Base-by-base conservation (phyloP, 2,113 vertebrate species). In the Natator depressus region DNA sequence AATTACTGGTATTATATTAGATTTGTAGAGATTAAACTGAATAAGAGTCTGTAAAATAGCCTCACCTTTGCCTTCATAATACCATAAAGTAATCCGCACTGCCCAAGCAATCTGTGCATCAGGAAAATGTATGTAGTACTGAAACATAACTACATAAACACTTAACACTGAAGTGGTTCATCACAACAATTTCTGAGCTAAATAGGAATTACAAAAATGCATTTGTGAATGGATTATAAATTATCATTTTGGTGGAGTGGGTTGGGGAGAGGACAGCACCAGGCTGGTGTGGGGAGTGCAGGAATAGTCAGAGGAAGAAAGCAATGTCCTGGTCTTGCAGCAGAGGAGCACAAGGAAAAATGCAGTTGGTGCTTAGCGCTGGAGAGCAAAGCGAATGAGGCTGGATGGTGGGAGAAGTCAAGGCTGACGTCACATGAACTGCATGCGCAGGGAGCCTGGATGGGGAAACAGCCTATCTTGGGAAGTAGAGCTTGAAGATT, bases 1-100 rank as follows among this genome's bases (percentile, higher is more conserved):
- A 87, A 82, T 54, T 54, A 85, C 1, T 0, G 12, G 38, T 38
- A 75, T 50, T 49, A 22, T 49, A 22, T 22, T 2, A 89, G 47
- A 3, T 87, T 82, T 89, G 35, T 91, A 92, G 83, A 49, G 84
- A 76, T 49, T 88, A 88, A 4, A 6, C 27, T 85, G 4, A 91
- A 5, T 25, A 47, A 78, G 6, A 20, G 55, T 42, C 72, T 50
- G 75, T 17, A 85, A 85, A 96, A 65, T 0, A 90, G 72, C 16
- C 82, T 93, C 96, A 95, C 42, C 76, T 94, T 85, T 93, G 22
- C 79, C 93, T 84, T 93, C 59, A 89, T 91, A 94, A 75, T 49
- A 86, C 17, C 91, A 93, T 80, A 85, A 95, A 83, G 54, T 84
- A 54, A 96, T 89, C 85, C 91, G 85, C 3, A 83, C 89, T 92